phyloP scores from a whole-genome alignment of 1,140 invertebrate species.

The Luehdorfia chinensis region DNA sequence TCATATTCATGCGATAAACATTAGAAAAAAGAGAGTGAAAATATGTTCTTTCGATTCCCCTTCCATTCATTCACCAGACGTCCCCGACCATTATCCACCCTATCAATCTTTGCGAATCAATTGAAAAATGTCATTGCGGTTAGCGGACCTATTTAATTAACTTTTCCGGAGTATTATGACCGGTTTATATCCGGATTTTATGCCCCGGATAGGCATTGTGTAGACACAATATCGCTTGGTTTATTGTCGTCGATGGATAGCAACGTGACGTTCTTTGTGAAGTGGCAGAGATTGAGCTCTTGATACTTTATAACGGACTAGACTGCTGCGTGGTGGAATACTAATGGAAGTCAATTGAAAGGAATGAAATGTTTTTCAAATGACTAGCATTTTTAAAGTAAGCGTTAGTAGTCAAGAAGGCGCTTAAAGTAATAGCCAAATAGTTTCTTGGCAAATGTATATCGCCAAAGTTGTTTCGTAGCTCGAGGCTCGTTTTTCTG shows the following conservation, averaged over 20 bases:
- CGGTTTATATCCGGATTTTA: constrained; percentile 53
- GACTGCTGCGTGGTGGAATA: constrained; percentile 11
- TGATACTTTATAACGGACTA: constrained; percentile 4
- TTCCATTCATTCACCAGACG: neutral
- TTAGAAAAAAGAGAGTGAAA: no score
- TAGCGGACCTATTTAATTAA: constrained; percentile 55
- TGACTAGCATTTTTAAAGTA: constrained; percentile 8
- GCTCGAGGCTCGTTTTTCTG: neutral
- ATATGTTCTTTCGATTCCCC: no score
- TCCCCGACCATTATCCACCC: constrained; percentile 13
- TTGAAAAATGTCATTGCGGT: constrained; percentile 43
- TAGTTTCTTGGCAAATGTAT: constrained; percentile 12
- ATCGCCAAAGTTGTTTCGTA: constrained; percentile 5
- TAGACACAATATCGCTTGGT: constrained; percentile 53
- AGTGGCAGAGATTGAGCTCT: constrained; percentile 24
- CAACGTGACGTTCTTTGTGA: constrained; percentile 31
- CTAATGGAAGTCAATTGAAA: constrained; percentile 11
- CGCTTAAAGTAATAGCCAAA: constrained; percentile 6
- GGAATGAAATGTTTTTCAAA: neutral
- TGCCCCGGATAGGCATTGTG: constrained; percentile 44
- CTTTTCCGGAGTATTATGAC: constrained; percentile 51
- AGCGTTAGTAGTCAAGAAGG: neutral
- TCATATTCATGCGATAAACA: no score
- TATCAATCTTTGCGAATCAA: constrained; percentile 30
- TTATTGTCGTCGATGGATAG: constrained; percentile 45